phyloP scores from a whole-genome alignment of 2,113 vertebrate genomes.

The Paramormyrops kingsleyae region DNA sequence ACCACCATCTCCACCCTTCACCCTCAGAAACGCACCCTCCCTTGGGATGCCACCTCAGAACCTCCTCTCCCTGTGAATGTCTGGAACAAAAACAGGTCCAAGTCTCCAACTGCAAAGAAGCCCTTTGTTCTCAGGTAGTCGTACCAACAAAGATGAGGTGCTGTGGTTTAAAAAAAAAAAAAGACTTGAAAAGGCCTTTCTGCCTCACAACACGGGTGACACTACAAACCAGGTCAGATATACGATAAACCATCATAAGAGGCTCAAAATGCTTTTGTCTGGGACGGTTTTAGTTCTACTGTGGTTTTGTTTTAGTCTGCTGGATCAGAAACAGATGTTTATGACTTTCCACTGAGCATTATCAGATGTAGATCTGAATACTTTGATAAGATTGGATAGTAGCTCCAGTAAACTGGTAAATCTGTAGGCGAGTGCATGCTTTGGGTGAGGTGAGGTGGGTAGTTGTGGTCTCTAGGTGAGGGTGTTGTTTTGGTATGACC shows the following conservation, averaged over 20 bases:
- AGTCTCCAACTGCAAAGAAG: slow-evolving; percentile 3
- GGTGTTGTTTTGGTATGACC: neutral
- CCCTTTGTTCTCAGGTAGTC: slow-evolving; percentile 43
- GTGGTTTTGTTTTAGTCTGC: slow-evolving; percentile 11
- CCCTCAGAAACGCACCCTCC: neutral
- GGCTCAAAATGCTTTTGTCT: neutral
- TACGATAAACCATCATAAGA: neutral
- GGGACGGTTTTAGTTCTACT: slow-evolving; percentile 22
- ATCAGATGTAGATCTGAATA: neutral
- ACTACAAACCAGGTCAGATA: neutral
- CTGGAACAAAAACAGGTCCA: neutral
- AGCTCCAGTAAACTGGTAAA: neutral
- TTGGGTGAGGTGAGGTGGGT: neutral
- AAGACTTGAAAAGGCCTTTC: neutral
- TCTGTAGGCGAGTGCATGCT: neutral
- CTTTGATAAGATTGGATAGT: slow-evolving; percentile 6
- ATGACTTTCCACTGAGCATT: slow-evolving; percentile 14
- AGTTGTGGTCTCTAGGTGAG: neutral
- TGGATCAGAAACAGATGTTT: slow-evolving; percentile 35
- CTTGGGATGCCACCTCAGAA: neutral
- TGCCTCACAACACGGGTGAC: neutral
- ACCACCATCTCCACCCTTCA: neutral
- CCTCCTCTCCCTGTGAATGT: neutral
- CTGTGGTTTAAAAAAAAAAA: slow-evolving; percentile 35
- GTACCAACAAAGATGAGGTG: slow-evolving; percentile 42